Conservation (phyloP, 2,113 vertebrate genomes). For the Rhodinocichla rosea region DNA sequence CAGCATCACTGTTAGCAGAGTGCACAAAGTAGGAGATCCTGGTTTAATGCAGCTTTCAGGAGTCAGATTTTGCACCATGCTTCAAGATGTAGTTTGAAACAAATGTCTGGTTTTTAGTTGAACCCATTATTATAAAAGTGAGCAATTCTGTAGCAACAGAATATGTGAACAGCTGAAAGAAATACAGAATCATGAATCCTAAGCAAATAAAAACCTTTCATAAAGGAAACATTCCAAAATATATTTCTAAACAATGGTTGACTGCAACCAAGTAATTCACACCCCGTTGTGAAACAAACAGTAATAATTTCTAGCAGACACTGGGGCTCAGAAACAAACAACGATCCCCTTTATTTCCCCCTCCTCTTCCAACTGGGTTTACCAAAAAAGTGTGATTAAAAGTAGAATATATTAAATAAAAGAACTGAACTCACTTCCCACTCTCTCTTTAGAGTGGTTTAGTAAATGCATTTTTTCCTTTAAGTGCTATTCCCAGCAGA, state of each 20-base stretch:
- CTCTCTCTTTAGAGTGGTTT: neutral
- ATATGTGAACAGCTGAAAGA: constrained; percentile 49
- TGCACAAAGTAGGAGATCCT: neutral
- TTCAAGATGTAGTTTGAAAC: neutral
- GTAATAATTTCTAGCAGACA: constrained; percentile 49
- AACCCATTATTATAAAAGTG: neutral
- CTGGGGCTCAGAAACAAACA: constrained; percentile 19
- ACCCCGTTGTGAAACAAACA: constrained; percentile 47
- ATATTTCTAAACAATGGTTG: constrained; percentile 61
- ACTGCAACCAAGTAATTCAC: constrained; percentile 59
- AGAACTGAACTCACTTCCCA: neutral
- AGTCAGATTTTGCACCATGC: neutral
- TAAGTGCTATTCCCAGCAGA: neutral
- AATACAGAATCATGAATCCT: constrained; percentile 3
- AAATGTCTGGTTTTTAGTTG: constrained; percentile 18
- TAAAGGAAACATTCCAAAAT: constrained; percentile 56
- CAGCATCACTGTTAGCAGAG: neutral
- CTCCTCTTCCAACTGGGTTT: neutral
- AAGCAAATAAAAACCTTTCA: constrained; percentile 51
- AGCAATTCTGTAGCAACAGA: neutral
- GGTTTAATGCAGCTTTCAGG: neutral
- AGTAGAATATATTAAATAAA: neutral
- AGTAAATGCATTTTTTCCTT: neutral
- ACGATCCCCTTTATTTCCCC: neutral
- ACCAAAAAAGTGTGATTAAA: neutral